These are phyloP conservation scores for Alentia gelatinosa DNA, from an alignment of 2,888 invertebrate species.

Conservation along the genomic window DNA sequence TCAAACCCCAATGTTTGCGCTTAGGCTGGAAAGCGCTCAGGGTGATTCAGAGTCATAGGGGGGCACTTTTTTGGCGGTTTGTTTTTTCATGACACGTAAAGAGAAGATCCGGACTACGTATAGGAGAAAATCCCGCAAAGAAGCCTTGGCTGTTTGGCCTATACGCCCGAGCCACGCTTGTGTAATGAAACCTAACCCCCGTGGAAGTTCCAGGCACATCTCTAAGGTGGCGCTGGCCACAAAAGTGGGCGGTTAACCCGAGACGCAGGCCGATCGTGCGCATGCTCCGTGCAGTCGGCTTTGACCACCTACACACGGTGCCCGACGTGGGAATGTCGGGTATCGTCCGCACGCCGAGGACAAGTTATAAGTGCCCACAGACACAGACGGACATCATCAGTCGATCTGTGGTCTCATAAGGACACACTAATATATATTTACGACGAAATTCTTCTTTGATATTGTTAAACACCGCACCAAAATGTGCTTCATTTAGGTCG, in stretches of 20 bases:
- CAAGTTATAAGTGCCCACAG: too few relatives aligned
- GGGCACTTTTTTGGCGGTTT: neutral
- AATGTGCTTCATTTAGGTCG: too few relatives aligned
- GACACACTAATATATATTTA: too few relatives aligned
- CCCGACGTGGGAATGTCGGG: neutral
- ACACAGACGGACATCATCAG: too few relatives aligned
- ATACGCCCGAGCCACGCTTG: neutral
- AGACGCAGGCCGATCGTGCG: neutral
- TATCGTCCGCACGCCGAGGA: too few relatives aligned
- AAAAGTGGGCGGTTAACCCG: conserved; percentile 2
- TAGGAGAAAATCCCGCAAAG: conserved; percentile 22
- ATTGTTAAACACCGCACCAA: too few relatives aligned
- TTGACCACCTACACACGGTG: neutral
- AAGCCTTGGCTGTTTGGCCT: conserved; percentile 28
- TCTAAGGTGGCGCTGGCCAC: neutral
- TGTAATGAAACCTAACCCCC: conserved; percentile 43
- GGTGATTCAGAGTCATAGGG: conserved; percentile 3
- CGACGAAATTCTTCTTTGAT: too few relatives aligned
- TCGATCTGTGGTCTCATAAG: too few relatives aligned
- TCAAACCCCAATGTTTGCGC: neutral
- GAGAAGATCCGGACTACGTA: conserved; percentile 12
- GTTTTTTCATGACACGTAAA: conserved; percentile 16
- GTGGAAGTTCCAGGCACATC: neutral
- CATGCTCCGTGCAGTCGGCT: neutral
- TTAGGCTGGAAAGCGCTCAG: neutral